These are phyloP conservation scores for Columba guinea DNA, from an alignment of 2,797 vertebrate species.

Conservation along the genomic window DNA sequence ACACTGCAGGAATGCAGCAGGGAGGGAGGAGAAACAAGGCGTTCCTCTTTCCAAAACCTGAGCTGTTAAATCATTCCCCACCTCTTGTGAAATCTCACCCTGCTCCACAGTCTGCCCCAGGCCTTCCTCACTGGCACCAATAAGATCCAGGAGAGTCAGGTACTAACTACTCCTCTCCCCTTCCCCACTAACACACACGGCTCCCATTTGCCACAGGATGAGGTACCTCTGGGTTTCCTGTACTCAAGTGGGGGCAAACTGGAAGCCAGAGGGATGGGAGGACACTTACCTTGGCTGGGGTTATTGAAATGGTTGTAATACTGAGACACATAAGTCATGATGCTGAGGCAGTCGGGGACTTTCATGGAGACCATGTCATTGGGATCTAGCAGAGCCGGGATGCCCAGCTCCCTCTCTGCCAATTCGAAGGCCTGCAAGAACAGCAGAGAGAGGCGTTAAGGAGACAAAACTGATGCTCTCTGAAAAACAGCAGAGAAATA, in stretches of 20 bases:
- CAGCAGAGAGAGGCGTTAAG: neutral
- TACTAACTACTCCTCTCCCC: neutral
- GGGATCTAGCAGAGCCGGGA: conserved; percentile 94
- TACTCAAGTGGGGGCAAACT: neutral
- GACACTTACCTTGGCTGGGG: conserved; percentile 75
- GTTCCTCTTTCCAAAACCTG: neutral
- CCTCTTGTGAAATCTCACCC: neutral
- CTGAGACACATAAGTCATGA: conserved; percentile 98
- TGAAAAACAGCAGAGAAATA: neutral
- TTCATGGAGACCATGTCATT: conserved; percentile 98
- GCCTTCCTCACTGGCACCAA: neutral
- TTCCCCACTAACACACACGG: neutral
- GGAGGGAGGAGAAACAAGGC: neutral
- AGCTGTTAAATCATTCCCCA: conserved; percentile 5
- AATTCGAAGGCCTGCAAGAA: conserved; percentile 85
- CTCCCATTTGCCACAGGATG: neutral
- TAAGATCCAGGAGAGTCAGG: neutral
- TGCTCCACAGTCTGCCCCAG: neutral
- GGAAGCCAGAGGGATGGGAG: neutral
- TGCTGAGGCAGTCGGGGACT: conserved; percentile 93
- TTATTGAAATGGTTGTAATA: conserved; percentile 94
- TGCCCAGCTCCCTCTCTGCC: conserved; percentile 92
- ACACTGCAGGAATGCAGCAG: neutral
- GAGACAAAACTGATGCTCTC: neutral
- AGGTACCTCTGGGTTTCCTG: neutral